These are phyloP conservation scores for Cryptus armator DNA, from an alignment of 2,888 invertebrate genomes.

Conservation along the genomic window DNA sequence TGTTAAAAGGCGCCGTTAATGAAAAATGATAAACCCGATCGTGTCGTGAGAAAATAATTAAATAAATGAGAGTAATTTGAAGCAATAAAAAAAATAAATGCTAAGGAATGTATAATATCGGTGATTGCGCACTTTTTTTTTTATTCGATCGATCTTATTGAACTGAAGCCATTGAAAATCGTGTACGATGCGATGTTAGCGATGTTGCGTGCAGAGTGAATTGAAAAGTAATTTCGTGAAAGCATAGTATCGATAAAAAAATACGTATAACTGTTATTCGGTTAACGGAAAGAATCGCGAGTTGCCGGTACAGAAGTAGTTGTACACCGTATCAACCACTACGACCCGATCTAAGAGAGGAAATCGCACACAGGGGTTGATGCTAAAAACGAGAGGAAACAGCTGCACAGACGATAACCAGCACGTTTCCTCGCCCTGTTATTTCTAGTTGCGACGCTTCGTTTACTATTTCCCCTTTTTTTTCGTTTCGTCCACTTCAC, in stretches of 20 bases:
- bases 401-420: constrained; percentile 37
- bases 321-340: not conserved
- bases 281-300: not conserved
- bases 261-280: not conserved
- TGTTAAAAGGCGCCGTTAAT: too few relatives aligned
- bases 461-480: not conserved
- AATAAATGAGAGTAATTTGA: too few relatives aligned
- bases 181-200: not conserved
- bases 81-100: too few relatives aligned
- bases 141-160: not conserved
- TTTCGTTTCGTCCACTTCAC: not conserved
- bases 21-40: too few relatives aligned
- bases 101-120: too few relatives aligned
- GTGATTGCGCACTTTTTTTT: too few relatives aligned
- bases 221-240: constrained; percentile 13
- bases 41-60: too few relatives aligned
- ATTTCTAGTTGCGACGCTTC: constrained; percentile 16
- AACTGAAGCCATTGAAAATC: not conserved
- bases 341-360: not conserved
- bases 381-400: constrained; percentile 5
- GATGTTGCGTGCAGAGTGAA: not conserved
- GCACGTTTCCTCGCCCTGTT: constrained; percentile 27
- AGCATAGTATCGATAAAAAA: constrained; percentile 18
- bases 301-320: not conserved
- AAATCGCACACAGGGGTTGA: not conserved